phyloP scores from a whole-genome alignment of 2,888 invertebrate species.

The Caradrina clavipalpis region DNA sequence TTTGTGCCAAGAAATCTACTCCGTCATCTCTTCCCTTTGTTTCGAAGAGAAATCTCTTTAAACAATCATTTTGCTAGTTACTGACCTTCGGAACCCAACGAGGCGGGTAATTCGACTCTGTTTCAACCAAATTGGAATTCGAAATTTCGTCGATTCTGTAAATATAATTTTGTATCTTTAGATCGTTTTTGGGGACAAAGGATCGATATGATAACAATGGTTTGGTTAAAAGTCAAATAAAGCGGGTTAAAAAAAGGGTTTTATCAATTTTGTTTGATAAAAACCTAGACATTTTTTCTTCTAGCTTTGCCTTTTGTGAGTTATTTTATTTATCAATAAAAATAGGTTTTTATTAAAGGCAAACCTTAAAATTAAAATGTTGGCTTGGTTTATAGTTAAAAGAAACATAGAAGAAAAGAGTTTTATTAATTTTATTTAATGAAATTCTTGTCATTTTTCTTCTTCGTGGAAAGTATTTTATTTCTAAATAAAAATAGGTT shows the following conservation, averaged over 20 bases:
- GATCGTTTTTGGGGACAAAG: conserved; percentile 27
- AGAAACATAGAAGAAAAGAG: too few relatives aligned
- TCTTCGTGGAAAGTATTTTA: too few relatives aligned
- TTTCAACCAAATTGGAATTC: conserved; percentile 47
- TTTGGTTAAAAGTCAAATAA: conserved; percentile 11
- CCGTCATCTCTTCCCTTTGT: conserved; percentile 54
- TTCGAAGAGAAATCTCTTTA: conserved; percentile 43
- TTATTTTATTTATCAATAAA: too few relatives aligned
- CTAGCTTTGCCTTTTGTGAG: too few relatives aligned
- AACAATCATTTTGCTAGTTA: conserved; percentile 44
- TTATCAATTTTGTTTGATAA: neutral
- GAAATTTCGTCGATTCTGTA: conserved; percentile 43
- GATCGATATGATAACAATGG: conserved; percentile 1
- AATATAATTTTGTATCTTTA: conserved; percentile 46
- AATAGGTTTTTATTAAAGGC: too few relatives aligned
- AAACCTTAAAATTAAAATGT: too few relatives aligned
- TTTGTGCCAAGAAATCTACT: conserved; percentile 43
- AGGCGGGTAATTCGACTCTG: conserved; percentile 47
- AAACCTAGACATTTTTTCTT: too few relatives aligned
- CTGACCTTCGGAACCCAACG: conserved; percentile 44
- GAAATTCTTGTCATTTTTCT: too few relatives aligned
- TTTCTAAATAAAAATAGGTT: too few relatives aligned
- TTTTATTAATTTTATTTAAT: too few relatives aligned
- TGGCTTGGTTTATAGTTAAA: too few relatives aligned
- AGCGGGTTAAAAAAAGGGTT: conserved; percentile 1